Base-by-base conservation (phyloP, 2,888 invertebrate genomes). In the Hydrotaea cyrtoneurina region DNA sequence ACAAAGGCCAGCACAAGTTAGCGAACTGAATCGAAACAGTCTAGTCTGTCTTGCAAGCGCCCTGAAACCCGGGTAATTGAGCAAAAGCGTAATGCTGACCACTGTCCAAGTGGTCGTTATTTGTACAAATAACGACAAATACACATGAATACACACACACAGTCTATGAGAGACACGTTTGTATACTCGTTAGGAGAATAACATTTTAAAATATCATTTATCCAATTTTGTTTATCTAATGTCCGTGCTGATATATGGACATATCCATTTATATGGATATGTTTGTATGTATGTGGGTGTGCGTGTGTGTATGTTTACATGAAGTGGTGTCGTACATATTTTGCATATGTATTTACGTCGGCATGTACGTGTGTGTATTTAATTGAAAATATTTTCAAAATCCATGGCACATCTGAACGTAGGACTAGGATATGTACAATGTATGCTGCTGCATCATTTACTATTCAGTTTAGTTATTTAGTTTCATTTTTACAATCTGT, bases 221-320 rank as follows among this genome's bases (percentile, higher is more conserved):
- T 55, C 55, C 26, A 72, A 55, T 55, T 72, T 55, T 53, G 31
- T 72, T 55, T 72, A 50, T 72, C 71, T 71, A 71, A 50, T 71
- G 53, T 71, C 26, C 50, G 53, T 71, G 46, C 19, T 23, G 36
- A 57, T 39, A 21, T 36, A 31, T 39, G 53, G 15, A 66, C 62
- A 31, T 66, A n/a, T 13, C 50, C 23, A 76, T 64, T 31, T 53
- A 23, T 59, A 15, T 13, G 17, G 7, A 31, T 1, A 15, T 8
- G 10, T 39, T 10, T 10, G n/a, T 50, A 50, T n/a, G 26, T 36
- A 59, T 46, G 59, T 19, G 43, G 43, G 21, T 46, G n/a, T 36
- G 13, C 17, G 26, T 59, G 59, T 59, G 0, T 26, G 26, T 13
- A 10, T 10, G 31, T 36, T 3, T 8, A 17, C 5, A 13, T 66